Evolutionary conservation across 2,888 invertebrate genomes (phyloP), one percentile per base, ranked within the genome.

Genomic region (Cryptocephalus moraei): DNA sequence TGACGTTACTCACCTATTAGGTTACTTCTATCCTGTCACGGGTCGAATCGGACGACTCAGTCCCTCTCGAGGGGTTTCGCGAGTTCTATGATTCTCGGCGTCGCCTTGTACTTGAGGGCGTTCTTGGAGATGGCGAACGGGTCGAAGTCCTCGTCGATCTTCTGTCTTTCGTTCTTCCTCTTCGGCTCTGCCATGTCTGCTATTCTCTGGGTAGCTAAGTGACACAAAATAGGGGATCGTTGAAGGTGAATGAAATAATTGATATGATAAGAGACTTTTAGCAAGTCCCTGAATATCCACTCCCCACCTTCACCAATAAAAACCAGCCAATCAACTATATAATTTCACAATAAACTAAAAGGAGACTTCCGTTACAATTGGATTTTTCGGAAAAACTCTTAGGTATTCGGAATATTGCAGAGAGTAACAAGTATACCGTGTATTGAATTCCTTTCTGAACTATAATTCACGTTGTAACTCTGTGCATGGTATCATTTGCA

Each of bases 51-150:
- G 6, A 11, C 4, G 6, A 6, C 2, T 53, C 56, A 59, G 9
- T 59, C 56, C 51, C 65, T 47, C 49, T 65, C 63, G 33, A 49
- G 50, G 2, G 75, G 76, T 52, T 71, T 70, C 1, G 77, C 72
- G 45, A 77, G 54, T 53, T 75, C 71, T 31, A 66, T 56, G 36
- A 73, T 71, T 49, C 76, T 70, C 1, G 66, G 54, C 1, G 73
- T 63, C 8, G 73, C 56, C 50, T 71, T 71, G 47, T 73, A 74
- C 51, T 73, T 76, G n/a, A 76, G 61, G 0, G 76, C 77, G 47
- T 68, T 70, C 9, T 69, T 69, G 1, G 71, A 65, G 13, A 77
- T 71, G 2, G 63, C 60, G 53, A 72, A 77, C 0, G 76, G 72
- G 64, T 76, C 72, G 36, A 71, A 73, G 47, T 72, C 75, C 32